These are phyloP conservation scores for Irena cyanogastra DNA, from an alignment of 2,113 vertebrate species.

Conservation along the genomic window DNA sequence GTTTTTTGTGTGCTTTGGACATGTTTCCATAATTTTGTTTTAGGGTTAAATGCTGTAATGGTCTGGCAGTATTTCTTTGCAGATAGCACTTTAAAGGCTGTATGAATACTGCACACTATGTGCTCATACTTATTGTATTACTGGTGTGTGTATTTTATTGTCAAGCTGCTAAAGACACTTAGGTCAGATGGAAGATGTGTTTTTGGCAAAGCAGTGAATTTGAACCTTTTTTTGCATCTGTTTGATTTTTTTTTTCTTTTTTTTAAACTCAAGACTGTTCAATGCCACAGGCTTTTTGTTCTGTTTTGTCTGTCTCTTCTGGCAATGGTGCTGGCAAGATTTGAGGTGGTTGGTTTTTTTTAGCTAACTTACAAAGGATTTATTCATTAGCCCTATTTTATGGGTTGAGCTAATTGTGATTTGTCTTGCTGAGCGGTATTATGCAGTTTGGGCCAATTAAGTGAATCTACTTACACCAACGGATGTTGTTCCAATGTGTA, in stretches of 20 bases:
- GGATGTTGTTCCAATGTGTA: conserved; percentile 47
- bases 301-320: conserved; percentile 16
- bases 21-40: not conserved
- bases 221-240: not conserved
- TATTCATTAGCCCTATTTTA: conserved; percentile 64
- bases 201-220: conserved; percentile 21
- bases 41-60: not conserved
- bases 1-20: not conserved
- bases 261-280: not conserved
- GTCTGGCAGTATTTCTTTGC: not conserved
- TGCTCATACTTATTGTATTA: not conserved
- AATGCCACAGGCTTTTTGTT: conserved; percentile 23
- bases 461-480: conserved; percentile 48
- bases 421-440: conserved; percentile 63
- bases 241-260: not conserved
- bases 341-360: conserved; percentile 20
- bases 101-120: not conserved
- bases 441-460: conserved; percentile 62
- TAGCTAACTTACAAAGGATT: conserved; percentile 54
- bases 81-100: not conserved
- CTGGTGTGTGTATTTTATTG: not conserved
- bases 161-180: not conserved
- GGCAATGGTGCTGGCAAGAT: conserved; percentile 5
- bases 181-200: not conserved
- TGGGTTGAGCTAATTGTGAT: conserved; percentile 65